Base-by-base conservation (phyloP, 1,140 invertebrate species). In the Aphaenogaster floridana region DNA sequence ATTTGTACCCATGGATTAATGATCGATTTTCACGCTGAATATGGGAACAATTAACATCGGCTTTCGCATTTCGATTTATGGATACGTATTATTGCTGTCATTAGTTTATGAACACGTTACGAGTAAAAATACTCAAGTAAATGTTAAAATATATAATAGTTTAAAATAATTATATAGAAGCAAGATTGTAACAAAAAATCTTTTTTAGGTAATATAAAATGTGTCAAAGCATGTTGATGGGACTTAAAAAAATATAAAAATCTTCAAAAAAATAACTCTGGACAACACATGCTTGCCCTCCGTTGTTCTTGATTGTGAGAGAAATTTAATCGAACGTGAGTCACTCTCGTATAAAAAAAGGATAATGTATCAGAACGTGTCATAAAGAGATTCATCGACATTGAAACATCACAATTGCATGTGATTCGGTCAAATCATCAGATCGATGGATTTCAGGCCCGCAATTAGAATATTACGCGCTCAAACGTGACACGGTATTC, bases 21-120 rank as follows among this genome's bases (percentile, higher is more conserved):
- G 50, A 81, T 81, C 66, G 15, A 71, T 48, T 81, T 36, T 9
- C 64, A 34, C 21, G 8, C 34, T 21, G 36, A 54, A 34, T 34
- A 52, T 57, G 8, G 15, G 71, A 48, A 81, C 79, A 71, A 81
- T 69, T 81, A 57, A 81, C 71, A 81, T 71, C 21, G 21, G 66
- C 39, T 71, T 71, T 81, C 15, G 36, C 39, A 59, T 81, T 57
- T 34, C 79, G n/a, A 57, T 81, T 81, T 81, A 48, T 71, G 13
- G 39, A 81, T 81, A 69, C 36, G 9, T 57, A 0, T 79, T 79
- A 52, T 66, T 66, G 17, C 9, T 81, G 8, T 69, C 42, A 81
- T 81, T 57, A 69, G 39, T 81, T 57, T 57, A 54, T 57, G n/a
- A 42, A 2, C 4, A 57, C 28, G 8, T 36, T 34, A 21, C 5